Percentiles rank a stretch among this genome's conserved stretches.
These are phyloP conservation scores for Enteromius treurensis DNA, from an alignment of 2,797 vertebrate genomes.

Conservation along the genomic window DNA sequence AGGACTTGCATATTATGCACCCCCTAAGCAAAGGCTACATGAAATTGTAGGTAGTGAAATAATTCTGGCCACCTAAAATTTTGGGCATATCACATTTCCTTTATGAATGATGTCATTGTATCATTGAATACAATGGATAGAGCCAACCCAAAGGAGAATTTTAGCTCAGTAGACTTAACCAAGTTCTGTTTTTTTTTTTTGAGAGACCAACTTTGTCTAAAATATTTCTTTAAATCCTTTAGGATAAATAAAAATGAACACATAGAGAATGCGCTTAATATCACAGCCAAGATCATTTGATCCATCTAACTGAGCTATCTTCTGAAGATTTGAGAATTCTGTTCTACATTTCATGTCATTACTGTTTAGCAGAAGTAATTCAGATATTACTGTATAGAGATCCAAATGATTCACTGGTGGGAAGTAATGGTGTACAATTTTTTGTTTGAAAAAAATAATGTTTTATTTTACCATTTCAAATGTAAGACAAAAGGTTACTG, in stretches of 20 bases:
- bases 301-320: not conserved
- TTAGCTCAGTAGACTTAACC: not conserved
- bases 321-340: not conserved
- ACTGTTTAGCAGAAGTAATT: not conserved
- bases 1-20: not conserved
- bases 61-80: not conserved
- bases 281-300: not conserved
- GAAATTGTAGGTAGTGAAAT: not conserved
- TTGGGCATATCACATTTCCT: not conserved
- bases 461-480: not conserved
- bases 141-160: not conserved
- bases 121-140: not conserved
- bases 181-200: not conserved
- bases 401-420: not conserved
- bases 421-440: not conserved
- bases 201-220: not conserved
- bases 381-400: not conserved
- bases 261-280: not conserved
- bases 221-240: not conserved
- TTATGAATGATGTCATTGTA: not conserved
- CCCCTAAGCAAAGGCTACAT: not conserved
- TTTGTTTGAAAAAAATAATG: not conserved
- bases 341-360: not conserved
- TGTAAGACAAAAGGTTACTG: not conserved
- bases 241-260: not conserved